Percentiles rank a stretch among this genome's conserved stretches.
phyloP scores from a whole-genome alignment of 2,113 vertebrate species.

The Ahaetulla prasina region DNA sequence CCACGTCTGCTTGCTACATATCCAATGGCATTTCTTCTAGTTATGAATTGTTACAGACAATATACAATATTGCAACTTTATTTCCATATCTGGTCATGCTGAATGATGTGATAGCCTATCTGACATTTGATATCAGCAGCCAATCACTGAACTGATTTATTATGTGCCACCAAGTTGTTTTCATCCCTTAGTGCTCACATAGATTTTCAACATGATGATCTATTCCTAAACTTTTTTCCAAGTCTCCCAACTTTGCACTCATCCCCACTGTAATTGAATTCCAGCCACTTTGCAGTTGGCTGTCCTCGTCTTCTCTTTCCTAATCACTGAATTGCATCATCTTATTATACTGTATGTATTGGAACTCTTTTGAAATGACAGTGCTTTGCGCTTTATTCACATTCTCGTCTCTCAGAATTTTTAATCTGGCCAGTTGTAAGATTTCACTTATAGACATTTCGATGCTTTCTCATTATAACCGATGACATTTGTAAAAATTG shows the following conservation, averaged over 20 bases:
- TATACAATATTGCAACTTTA: not conserved
- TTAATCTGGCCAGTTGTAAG: not conserved
- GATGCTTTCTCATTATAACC: not conserved
- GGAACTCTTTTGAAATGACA: not conserved
- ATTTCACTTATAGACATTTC: not conserved
- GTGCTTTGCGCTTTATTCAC: not conserved
- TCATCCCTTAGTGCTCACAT: not conserved
- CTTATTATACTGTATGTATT: not conserved
- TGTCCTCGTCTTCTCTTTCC: not conserved
- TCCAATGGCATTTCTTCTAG: not conserved
- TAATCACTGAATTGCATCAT: not conserved
- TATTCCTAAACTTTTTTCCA: not conserved
- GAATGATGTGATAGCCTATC: not conserved
- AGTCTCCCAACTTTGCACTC: not conserved
- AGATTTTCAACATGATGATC: not conserved
- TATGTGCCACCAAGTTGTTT: not conserved
- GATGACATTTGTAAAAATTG: not conserved
- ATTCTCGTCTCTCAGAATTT: not conserved
- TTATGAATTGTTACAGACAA: not conserved
- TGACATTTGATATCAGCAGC: not conserved
- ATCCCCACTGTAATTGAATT: not conserved
- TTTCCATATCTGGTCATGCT: not conserved
- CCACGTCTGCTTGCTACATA: not conserved
- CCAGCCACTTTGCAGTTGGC: not conserved
- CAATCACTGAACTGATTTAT: not conserved